Percentiles rank a stretch among this genome's conserved stretches.
Evolutionary conservation across 2,113 vertebrate genomes (phyloP).

Genomic region (Rousettus leschenaultii): DNA sequence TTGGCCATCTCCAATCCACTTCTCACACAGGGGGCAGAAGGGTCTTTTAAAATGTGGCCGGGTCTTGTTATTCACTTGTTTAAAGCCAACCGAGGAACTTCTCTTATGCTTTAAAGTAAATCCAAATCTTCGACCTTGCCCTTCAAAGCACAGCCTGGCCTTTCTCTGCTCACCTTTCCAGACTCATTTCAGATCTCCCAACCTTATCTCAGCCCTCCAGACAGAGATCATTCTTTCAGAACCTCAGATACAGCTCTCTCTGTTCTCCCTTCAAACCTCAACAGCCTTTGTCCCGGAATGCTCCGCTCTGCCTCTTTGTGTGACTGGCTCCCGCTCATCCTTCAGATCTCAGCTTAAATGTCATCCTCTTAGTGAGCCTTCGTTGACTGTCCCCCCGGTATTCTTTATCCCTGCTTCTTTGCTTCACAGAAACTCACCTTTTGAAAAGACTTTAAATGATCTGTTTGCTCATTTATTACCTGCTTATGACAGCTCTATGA

Average conservation of each 20-base stretch:
- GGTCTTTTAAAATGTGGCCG: not conserved
- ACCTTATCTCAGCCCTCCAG: slow-evolving; percentile 54
- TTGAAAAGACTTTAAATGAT: not conserved
- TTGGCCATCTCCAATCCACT: not conserved
- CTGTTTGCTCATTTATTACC: not conserved
- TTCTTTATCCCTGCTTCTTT: not conserved
- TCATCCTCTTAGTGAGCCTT: not conserved
- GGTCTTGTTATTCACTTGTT: not conserved
- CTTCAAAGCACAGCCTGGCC: not conserved
- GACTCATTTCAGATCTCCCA: not conserved
- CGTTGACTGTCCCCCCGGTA: not conserved
- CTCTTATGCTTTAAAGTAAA: not conserved
- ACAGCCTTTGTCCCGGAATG: not conserved
- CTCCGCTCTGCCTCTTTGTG: not conserved
- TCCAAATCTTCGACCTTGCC: not conserved
- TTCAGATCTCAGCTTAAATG: slow-evolving; percentile 55
- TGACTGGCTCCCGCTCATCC: not conserved
- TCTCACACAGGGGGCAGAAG: not conserved
- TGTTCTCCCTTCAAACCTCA: not conserved
- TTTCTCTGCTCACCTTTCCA: not conserved
- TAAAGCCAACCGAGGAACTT: not conserved
- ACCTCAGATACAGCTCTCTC: not conserved
- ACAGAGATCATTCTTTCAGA: not conserved
- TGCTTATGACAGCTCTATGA: not conserved
- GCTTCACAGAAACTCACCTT: not conserved